Percentiles rank a stretch among this genome's conserved stretches.
Conservation (phyloP, 2,113 vertebrate species). For the Coregonus clupeaformis region DNA sequence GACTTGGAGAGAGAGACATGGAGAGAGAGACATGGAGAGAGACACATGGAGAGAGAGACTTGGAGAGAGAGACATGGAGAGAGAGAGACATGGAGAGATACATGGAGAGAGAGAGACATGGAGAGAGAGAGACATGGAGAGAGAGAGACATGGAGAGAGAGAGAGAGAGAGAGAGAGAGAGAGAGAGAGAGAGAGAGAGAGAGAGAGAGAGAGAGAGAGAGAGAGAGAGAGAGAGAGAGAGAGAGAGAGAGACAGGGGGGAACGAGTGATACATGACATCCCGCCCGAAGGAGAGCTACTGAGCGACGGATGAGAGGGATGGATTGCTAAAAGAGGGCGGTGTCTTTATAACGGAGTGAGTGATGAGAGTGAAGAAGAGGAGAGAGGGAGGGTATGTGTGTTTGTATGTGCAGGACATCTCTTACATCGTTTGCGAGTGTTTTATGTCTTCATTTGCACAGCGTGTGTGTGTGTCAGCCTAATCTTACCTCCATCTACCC, state of each 20-base stretch:
- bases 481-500: neutral
- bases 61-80: too few relatives aligned
- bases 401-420: slow-evolving; percentile 5
- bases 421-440: neutral
- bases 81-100: too few relatives aligned
- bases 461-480: neutral
- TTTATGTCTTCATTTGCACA: neutral
- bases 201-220: too few relatives aligned
- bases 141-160: neutral
- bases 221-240: too few relatives aligned
- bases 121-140: neutral
- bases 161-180: neutral
- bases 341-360: slow-evolving; percentile 53
- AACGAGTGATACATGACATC: slow-evolving; percentile 46
- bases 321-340: slow-evolving; percentile 63
- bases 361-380: slow-evolving; percentile 28
- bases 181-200: too few relatives aligned
- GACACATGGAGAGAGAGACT: too few relatives aligned
- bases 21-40: too few relatives aligned
- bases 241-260: too few relatives aligned
- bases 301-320: slow-evolving; percentile 46
- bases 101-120: too few relatives aligned
- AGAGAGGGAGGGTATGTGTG: neutral
- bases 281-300: slow-evolving; percentile 37
- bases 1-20: too few relatives aligned